Percentiles rank a stretch among this genome's conserved stretches.
These are phyloP conservation scores for Autographa gamma DNA, from an alignment of 2,888 invertebrate species.

Conservation along the genomic window DNA sequence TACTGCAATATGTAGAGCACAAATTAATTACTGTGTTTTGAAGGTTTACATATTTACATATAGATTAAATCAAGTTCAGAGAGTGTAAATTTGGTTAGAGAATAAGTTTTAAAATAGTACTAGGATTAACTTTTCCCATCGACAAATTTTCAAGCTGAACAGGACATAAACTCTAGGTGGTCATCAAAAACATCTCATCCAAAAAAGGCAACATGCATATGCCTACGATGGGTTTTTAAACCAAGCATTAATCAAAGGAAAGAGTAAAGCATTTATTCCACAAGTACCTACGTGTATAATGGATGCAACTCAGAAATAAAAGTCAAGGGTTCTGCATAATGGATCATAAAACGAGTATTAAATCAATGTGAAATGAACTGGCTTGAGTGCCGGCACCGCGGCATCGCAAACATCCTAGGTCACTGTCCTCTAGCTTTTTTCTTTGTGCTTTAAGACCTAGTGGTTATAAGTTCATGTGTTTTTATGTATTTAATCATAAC, in stretches of 20 bases:
- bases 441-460: background rate
- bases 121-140: too few relatives aligned
- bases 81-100: too few relatives aligned
- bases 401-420: background rate
- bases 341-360: background rate
- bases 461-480: background rate
- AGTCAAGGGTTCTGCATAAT: background rate
- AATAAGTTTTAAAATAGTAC: too few relatives aligned
- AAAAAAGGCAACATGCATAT: too few relatives aligned
- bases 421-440: background rate
- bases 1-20: background rate
- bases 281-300: background rate
- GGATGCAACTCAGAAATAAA: background rate
- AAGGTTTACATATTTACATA: too few relatives aligned
- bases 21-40: too few relatives aligned
- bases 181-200: too few relatives aligned
- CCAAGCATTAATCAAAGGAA: background rate
- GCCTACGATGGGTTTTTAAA: background rate
- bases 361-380: background rate
- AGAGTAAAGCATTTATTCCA: background rate
- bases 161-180: background rate
- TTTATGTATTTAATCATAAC: too few relatives aligned
- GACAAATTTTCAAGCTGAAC: background rate
- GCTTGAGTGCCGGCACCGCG: background rate
- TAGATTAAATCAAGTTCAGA: too few relatives aligned